Evolutionary conservation across 2,797 vertebrate species (phyloP).

Genomic region (Caiman crocodilus): DNA sequence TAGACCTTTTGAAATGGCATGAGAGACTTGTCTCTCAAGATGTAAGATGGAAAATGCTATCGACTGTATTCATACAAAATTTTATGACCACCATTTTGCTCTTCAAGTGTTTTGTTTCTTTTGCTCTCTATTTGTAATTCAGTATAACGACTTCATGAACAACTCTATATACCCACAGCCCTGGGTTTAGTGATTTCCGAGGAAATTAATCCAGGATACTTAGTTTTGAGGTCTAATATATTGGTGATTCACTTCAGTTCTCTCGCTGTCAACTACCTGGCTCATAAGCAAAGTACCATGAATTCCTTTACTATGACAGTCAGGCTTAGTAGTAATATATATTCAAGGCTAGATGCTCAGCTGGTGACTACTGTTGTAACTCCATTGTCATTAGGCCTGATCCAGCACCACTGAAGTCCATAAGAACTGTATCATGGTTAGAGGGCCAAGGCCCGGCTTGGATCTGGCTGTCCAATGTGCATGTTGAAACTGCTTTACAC

Average conservation of each 20-base stretch:
- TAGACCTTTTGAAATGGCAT: not conserved
- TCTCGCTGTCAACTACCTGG: not conserved
- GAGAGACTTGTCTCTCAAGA: not conserved
- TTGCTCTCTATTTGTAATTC: conserved; percentile 9
- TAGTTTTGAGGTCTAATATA: not conserved
- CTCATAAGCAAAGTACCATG: not conserved
- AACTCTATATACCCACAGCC: rapidly evolving
- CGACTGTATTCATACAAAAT: not conserved
- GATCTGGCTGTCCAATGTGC: not conserved
- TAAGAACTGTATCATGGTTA: not conserved
- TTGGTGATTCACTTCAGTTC: not conserved
- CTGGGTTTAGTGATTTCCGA: not conserved
- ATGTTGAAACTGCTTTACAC: not conserved
- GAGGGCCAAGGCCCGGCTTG: not conserved
- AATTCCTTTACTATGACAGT: not conserved
- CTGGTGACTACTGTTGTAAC: not conserved
- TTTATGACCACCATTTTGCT: not conserved
- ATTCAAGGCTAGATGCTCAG: not conserved
- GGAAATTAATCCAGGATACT: not conserved
- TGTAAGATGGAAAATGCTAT: not conserved
- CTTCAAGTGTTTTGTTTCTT: not conserved
- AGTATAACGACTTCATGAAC: not conserved
- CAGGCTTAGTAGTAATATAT: not conserved
- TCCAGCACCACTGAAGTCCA: not conserved
- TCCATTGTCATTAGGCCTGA: not conserved